These are phyloP conservation scores for Lagenorhynchus albirostris DNA, from an alignment of 2,113 vertebrate genomes.

Conservation along the genomic window DNA sequence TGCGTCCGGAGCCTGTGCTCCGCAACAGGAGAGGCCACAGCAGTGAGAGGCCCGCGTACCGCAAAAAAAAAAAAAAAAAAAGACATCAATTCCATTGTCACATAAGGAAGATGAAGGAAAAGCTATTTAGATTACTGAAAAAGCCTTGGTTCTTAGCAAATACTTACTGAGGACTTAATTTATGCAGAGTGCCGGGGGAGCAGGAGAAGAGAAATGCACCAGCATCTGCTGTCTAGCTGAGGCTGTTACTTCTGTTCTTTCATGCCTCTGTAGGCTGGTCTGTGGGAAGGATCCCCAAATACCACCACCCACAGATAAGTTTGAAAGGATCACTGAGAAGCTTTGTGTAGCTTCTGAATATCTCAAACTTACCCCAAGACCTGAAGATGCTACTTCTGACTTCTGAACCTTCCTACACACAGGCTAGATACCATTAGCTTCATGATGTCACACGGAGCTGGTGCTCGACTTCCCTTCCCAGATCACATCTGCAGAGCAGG, in stretches of 20 bases:
- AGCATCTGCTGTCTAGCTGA: neutral
- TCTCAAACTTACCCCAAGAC: neutral
- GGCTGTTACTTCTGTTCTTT: constrained; percentile 10
- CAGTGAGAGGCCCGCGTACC: too few species aligned
- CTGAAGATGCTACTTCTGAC: neutral
- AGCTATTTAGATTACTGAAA: neutral
- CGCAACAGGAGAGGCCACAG: too few species aligned
- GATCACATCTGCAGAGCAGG: neutral
- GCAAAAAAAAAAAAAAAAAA: too few species aligned
- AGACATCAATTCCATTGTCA: neutral
- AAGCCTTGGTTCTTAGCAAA: neutral
- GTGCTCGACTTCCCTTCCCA: neutral
- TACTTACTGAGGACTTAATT: constrained; percentile 9
- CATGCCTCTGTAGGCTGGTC: neutral
- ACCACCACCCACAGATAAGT: constrained; percentile 31
- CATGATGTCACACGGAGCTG: neutral
- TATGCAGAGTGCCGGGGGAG: neutral
- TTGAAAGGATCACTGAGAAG: neutral
- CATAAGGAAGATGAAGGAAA: neutral
- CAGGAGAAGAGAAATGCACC: neutral
- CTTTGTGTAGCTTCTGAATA: neutral
- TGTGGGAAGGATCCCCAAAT: constrained; percentile 37
- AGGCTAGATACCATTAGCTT: neutral
- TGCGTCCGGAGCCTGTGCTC: too few species aligned
- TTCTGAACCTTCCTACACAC: neutral